phyloP scores from a whole-genome alignment of 2,888 invertebrate genomes.

The Blastobasis adustella region DNA sequence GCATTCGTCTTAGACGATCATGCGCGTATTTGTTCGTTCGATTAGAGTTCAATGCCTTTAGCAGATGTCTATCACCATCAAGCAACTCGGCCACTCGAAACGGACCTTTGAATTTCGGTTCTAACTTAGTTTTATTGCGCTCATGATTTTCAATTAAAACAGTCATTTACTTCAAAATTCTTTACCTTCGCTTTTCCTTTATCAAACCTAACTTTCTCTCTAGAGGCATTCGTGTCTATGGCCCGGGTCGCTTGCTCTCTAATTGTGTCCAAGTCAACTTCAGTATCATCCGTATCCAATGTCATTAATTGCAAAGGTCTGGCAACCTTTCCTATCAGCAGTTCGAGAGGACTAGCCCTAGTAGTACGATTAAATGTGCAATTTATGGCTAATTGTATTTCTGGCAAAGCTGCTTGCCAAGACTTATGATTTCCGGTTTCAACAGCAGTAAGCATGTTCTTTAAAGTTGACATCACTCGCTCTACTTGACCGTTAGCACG shows the following conservation, averaged over 20 bases:
- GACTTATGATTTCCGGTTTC: conserved; percentile 14
- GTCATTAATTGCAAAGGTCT: conserved; percentile 8
- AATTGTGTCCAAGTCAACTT: neutral
- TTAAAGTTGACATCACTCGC: conserved; percentile 18
- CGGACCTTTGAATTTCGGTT: conserved; percentile 17
- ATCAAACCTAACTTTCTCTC: conserved; percentile 13
- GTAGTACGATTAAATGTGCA: conserved; percentile 19
- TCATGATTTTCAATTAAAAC: conserved; percentile 16
- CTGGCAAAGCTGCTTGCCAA: conserved; percentile 23
- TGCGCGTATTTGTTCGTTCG: conserved; percentile 19
- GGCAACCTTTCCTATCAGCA: no score
- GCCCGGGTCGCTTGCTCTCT: conserved; percentile 5
- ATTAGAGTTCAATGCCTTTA: conserved; percentile 11
- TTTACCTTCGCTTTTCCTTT: conserved; percentile 8
- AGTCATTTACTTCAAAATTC: conserved; percentile 14
- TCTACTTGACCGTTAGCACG: conserved; percentile 27
- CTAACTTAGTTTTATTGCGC: conserved; percentile 18
- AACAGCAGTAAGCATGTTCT: conserved; percentile 20
- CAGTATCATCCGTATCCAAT: neutral
- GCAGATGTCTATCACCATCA: conserved; percentile 13
- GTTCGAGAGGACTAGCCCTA: conserved; percentile 20
- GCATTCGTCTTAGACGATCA: conserved; percentile 8
- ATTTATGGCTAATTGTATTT: conserved; percentile 25
- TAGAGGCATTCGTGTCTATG: conserved; percentile 7
- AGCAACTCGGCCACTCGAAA: conserved; percentile 13